Conservation (phyloP, 2,113 vertebrate species). For the Nyctereutes procyonoides region DNA sequence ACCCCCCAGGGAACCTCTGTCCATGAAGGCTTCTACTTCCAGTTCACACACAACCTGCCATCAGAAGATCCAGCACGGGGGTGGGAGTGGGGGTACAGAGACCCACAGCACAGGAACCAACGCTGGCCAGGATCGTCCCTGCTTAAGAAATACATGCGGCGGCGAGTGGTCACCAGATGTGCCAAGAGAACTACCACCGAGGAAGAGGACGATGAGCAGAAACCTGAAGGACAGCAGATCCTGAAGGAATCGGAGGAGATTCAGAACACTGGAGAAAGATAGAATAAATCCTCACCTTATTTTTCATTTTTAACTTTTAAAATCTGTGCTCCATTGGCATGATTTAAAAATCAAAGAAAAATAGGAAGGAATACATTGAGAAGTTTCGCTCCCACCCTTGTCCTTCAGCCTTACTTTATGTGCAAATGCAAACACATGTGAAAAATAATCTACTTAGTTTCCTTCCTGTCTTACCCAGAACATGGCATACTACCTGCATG, state of each 20-base stretch:
- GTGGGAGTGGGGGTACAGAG: not conserved
- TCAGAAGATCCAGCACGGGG: no score
- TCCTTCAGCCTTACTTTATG: not conserved
- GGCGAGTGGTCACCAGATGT: not conserved
- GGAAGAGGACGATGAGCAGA: not conserved
- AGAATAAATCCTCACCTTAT: not conserved
- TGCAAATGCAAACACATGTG: not conserved
- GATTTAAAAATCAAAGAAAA: not conserved
- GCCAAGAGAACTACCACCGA: not conserved
- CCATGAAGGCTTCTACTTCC: not conserved
- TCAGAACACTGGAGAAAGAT: not conserved
- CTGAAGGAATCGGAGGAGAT: not conserved
- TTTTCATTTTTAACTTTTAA: not conserved
- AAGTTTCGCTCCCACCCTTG: not conserved
- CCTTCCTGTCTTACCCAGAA: not conserved
- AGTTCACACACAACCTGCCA: not conserved
- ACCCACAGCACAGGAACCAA: not conserved
- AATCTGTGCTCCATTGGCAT: not conserved
- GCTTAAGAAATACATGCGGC: not conserved
- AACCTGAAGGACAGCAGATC: not conserved
- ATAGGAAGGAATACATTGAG: not conserved
- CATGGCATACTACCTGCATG: not conserved
- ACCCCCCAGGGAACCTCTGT: not conserved
- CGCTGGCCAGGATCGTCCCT: not conserved
- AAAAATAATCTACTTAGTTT: not conserved